phyloP scores from a whole-genome alignment of 2,797 vertebrate species.

The Sparus aurata region DNA sequence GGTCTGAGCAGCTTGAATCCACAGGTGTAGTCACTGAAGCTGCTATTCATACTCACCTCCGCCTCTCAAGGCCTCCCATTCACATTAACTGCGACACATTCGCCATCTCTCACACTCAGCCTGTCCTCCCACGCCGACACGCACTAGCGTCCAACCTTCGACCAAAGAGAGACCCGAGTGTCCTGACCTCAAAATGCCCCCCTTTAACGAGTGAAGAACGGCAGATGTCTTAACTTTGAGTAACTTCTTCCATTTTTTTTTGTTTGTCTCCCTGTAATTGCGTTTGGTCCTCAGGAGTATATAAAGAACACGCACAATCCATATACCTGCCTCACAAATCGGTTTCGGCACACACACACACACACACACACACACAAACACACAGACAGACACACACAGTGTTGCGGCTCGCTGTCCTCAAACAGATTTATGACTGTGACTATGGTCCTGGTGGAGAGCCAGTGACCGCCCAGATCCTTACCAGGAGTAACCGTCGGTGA shows the following conservation, averaged over 20 bases:
- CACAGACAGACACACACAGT: conserved; percentile 15
- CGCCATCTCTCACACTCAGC: background rate
- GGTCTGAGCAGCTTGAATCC: conserved; percentile 23
- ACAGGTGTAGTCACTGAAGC: conserved; percentile 12
- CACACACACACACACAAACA: conserved; percentile 20
- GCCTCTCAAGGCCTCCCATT: conserved; percentile 43
- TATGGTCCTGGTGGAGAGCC: conserved; percentile 47
- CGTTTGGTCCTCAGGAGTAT: conserved; percentile 48
- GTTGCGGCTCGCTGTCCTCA: conserved; percentile 37
- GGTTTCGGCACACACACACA: conserved; percentile 15
- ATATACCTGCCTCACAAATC: conserved; percentile 47
- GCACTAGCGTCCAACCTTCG: conserved; percentile 6
- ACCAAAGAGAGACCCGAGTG: conserved; percentile 9
- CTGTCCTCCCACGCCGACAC: background rate
- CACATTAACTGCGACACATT: conserved; percentile 19
- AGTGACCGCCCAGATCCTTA: conserved; percentile 67
- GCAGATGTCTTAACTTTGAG: conserved; percentile 43
- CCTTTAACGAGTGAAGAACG: conserved; percentile 44
- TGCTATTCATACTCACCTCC: conserved; percentile 32
- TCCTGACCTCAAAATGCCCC: conserved; percentile 32
- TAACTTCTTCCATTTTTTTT: conserved; percentile 28
- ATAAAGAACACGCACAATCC: conserved; percentile 48
- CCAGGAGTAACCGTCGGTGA: conserved; percentile 53
- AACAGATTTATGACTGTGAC: conserved; percentile 68
- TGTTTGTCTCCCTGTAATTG: conserved; percentile 24